Evolutionary conservation across 2,797 vertebrate genomes (phyloP), one percentile per base, ranked within the genome.

Genomic region (Sebastes nivosus): DNA sequence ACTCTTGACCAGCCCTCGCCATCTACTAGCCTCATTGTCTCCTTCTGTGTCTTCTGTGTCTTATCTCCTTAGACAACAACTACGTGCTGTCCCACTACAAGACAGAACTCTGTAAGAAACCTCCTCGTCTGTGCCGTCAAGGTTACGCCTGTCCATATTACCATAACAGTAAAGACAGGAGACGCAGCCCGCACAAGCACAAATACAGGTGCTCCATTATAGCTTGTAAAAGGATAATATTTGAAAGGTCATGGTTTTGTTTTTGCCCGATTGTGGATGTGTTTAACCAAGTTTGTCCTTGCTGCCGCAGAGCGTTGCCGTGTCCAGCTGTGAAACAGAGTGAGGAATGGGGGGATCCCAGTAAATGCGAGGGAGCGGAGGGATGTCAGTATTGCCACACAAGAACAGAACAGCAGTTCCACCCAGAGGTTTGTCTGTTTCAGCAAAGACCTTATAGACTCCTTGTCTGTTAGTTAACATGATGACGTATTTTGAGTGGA

Each of bases 91-190:
- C 98, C 77, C 98, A 99, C 95, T 99, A 99, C 88, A 99, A 99
- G 95, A 99, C 98, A 0, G 99, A 99, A 85, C 97, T 98, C 24
- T 99, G 99, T 91, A 99, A 99, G 95, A 99, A 99, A 86, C 98
- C 99, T 0, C 98, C 99, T 0, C 96, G 99, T 7, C 96, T 99
- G 71, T 99, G 99, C 92, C 98, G 99, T 70, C 98, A 99, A 93
- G 99, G 99, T 85, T 99, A 99, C 27, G 98, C 99, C 86, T 99
- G 98, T 89, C 99, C 99, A 0, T 99, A 99, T 93, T 99, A 99
- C 92, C 99, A 99, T 87, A 99, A 98, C 94, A 99, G 99, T 95
- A 99, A 99, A 96, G 99, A 99, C 96, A 95, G 99, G 87, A 96
- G 98, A 82, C 97, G 99, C 88, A 98, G 98, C 90, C 98, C 98